Conservation (phyloP, 2,113 vertebrate genomes). For the Columba livia region DNA sequence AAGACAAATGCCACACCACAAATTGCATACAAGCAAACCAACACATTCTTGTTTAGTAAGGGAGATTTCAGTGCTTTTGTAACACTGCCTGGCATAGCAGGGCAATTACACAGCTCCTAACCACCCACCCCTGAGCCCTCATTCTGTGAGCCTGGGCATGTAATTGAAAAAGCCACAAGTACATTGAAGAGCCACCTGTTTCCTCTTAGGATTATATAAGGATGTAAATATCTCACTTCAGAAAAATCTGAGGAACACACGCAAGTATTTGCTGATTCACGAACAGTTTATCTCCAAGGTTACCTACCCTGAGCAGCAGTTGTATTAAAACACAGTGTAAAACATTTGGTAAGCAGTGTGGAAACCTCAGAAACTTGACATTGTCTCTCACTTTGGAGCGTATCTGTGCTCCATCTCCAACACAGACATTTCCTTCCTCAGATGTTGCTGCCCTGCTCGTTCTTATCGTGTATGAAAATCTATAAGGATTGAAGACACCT, state of each 20-base stretch:
- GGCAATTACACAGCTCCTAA: neutral
- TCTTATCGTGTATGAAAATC: neutral
- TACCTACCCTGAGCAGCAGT: neutral
- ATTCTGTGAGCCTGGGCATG: neutral
- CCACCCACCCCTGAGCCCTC: neutral
- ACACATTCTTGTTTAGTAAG: neutral
- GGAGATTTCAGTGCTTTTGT: neutral
- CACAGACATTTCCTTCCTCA: neutral
- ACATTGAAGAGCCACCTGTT: neutral
- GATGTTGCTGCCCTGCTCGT: neutral
- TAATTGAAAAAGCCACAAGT: constrained; percentile 27
- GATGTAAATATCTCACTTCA: neutral
- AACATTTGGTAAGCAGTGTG: neutral
- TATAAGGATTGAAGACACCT: neutral
- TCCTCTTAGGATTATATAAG: constrained; percentile 20
- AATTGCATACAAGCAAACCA: neutral
- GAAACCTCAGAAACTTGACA: neutral
- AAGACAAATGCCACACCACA: neutral
- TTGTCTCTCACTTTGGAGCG: neutral
- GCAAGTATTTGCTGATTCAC: constrained; percentile 32
- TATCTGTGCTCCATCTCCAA: neutral
- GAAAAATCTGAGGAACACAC: neutral
- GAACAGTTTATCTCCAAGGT: constrained; percentile 25
- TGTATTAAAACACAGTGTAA: neutral
- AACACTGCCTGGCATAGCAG: neutral